These are phyloP conservation scores for Pantherophis alleghaniensis DNA, from an alignment of 2,797 vertebrate genomes.

Conservation along the genomic window DNA sequence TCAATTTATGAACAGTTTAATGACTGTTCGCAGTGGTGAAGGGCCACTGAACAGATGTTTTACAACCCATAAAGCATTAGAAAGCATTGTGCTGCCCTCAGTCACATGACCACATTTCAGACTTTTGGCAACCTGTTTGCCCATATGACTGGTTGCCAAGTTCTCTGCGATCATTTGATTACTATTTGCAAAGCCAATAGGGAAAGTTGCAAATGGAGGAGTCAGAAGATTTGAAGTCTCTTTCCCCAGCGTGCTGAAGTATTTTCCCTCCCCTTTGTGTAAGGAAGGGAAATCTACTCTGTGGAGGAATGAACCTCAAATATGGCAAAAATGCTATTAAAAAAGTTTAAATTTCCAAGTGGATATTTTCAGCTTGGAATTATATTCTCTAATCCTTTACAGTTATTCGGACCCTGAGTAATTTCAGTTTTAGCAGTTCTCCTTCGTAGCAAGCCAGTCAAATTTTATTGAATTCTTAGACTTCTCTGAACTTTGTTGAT, in stretches of 20 bases:
- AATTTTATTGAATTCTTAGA: not conserved
- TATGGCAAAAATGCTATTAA: no score
- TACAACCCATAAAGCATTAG: no score
- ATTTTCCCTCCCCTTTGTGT: not conserved
- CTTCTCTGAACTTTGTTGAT: not conserved
- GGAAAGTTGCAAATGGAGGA: not conserved
- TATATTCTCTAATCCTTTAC: not conserved
- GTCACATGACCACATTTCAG: no score
- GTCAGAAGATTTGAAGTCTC: not conserved
- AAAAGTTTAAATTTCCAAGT: not conserved
- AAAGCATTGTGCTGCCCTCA: no score
- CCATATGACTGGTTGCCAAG: no score
- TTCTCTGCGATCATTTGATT: no score
- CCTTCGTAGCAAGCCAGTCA: not conserved
- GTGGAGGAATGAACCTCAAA: no score
- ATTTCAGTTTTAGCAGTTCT: not conserved
- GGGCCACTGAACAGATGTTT: no score
- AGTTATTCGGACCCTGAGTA: not conserved
- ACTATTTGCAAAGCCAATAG: not conserved
- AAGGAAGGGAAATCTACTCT: no score
- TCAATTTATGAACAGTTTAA: no score
- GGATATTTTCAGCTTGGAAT: not conserved
- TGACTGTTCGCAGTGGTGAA: no score
- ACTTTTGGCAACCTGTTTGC: no score
- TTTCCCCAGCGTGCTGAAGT: not conserved